phyloP scores from a whole-genome alignment of 2,888 invertebrate genomes.

The Norana najaformis region DNA sequence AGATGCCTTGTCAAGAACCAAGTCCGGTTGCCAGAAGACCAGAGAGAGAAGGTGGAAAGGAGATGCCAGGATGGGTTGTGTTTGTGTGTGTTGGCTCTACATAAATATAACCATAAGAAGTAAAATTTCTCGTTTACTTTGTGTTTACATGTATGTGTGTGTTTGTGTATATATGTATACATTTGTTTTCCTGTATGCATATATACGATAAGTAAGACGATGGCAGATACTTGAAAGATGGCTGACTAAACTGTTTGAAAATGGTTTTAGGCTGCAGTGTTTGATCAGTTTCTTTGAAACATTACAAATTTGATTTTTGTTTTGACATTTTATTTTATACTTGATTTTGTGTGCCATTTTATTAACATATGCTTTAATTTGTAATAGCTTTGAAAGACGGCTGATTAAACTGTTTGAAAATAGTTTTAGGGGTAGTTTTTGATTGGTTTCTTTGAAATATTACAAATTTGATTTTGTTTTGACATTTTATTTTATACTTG shows the following conservation, averaged over 20 bases:
- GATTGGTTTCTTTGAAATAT: background rate
- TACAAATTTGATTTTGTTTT: background rate
- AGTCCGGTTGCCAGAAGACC: too few species aligned
- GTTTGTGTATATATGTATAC: background rate
- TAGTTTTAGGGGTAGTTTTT: background rate
- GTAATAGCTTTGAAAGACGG: background rate
- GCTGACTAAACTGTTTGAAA: background rate
- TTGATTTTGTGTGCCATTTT: background rate
- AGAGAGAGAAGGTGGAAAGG: too few species aligned
- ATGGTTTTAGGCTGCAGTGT: background rate
- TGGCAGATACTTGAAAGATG: background rate
- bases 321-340: background rate
- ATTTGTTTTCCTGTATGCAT: background rate
- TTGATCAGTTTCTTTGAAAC: background rate
- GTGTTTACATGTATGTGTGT: background rate
- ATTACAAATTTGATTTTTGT: background rate
- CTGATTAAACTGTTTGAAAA: background rate
- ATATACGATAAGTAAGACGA: background rate
- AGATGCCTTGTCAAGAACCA: too few species aligned
- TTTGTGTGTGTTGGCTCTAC: too few species aligned
- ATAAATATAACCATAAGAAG: too few species aligned
- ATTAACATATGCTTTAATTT: background rate
- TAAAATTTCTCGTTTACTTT: background rate
- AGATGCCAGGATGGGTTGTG: too few species aligned
- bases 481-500: background rate